Evolutionary conservation across 2,888 invertebrate species (phyloP), one percentile per base, ranked within the genome.

Genomic region (Chromoteleia sp.): DNA sequence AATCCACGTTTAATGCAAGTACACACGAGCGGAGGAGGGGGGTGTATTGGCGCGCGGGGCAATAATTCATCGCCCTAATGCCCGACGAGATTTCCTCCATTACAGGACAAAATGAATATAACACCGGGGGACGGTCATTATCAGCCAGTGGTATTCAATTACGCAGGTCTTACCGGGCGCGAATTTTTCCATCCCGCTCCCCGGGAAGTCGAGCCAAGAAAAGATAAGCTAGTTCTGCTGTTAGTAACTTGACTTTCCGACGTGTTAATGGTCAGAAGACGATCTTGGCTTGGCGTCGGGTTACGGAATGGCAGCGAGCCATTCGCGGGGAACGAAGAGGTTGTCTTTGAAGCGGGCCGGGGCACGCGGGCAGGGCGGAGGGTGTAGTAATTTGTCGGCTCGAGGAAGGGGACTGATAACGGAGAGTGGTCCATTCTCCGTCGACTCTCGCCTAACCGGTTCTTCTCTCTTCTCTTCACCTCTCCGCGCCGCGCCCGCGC

Each of bases 331-430:
- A 59, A 65, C 67, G 56, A 59, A 63, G 70, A 65, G 74, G 59
- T 71, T 86, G 87, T 88, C 87, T 88, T 87, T 87, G 84, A 85
- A 86, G 76, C 77, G 82, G 85, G 81, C 83, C 82, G 75, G 83
- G 82, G 85, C 85, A 25, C 29, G 14, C 58, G 58, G 39, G 25
- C 25, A 17, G 15, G 17, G 86, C 86, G 30, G 86, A 88, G 87
- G 87, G 87, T 87, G 89, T 89, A 90, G 91, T 91, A 90, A 91
- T 91, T 91, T 91, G 90, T 91, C 90, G 90, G 90, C 90, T 90
- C 87, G 90, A 86, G 30, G 85, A 86, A 88, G 89, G 87, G 88
- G 88, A 88, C 90, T 90, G 90, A 91, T 91, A 91, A 91, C 90
- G 86, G 87, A 87, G 86, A 88, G 87, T 89, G 90, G 90, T 90